These are phyloP conservation scores for Meandrina meandrites DNA, from an alignment of 92 coral and sea anemone genomes.

Conservation along the genomic window DNA sequence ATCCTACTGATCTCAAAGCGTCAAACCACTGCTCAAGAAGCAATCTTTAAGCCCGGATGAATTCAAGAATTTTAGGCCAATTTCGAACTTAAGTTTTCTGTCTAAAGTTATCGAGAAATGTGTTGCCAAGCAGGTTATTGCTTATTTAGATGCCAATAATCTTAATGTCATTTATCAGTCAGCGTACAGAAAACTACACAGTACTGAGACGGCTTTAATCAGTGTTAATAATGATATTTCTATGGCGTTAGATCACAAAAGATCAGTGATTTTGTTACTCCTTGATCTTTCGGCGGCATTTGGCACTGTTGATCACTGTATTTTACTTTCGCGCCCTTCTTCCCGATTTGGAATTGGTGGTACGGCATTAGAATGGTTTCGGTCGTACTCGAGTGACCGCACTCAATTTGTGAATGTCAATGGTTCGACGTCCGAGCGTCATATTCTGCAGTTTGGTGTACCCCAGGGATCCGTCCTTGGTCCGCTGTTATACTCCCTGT, in stretches of 20 bases:
- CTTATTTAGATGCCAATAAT: constrained; percentile 15
- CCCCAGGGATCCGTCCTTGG: constrained; percentile 56
- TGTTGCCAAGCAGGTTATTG: constrained; percentile 7
- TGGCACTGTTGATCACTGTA: constrained; percentile 48
- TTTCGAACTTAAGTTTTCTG: constrained; percentile 20
- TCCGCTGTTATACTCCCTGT: constrained; percentile 45
- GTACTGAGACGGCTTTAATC: constrained; percentile 30
- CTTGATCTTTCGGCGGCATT: too few species aligned
- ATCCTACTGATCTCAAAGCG: too few species aligned
- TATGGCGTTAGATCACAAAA: constrained; percentile 11
- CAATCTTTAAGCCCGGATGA: constrained; percentile 9
- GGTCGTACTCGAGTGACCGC: constrained; percentile 27
- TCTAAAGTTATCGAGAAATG: neutral
- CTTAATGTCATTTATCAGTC: constrained; percentile 10
- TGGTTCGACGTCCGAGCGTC: constrained; percentile 1
- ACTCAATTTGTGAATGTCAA: constrained; percentile 33
- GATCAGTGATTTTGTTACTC: constrained; percentile 43
- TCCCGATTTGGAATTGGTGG: constrained; percentile 45
- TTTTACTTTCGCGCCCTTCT: constrained; percentile 24
- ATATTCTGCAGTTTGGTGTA: constrained; percentile 42
- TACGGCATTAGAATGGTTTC: constrained; percentile 46
- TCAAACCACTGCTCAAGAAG: constrained; percentile 26
- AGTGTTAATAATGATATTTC: constrained; percentile 42
- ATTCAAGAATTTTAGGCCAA: constrained; percentile 20
- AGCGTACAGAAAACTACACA: constrained; percentile 26